Base-by-base conservation (phyloP, 2,888 invertebrate genomes). In the Pristionchus maxplancki region DNA sequence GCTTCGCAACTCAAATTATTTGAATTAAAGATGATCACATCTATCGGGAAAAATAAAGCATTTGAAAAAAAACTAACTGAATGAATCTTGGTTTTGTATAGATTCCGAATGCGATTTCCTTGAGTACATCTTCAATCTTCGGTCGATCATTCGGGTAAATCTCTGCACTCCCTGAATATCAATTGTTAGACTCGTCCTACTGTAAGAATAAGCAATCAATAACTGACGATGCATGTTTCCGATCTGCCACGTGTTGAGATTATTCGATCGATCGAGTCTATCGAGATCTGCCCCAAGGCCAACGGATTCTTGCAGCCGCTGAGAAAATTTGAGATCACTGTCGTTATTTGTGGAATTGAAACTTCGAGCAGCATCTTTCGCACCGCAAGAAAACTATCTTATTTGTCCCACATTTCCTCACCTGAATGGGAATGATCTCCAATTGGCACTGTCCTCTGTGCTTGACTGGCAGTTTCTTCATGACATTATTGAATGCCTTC, bases 401-500 rank as follows among this genome's bases (percentile, higher is more conserved):
- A 44, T 9, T 11, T 17, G n/a, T 40, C 17, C 20, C 48, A 24
- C 28, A 48, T 37, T n/a, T 71, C 6, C 50, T 44, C 53, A 87
- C 86, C 34, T 87, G 86, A 24, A 88, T 78, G 58, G 88, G 88
- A 13, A 88, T 15, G 13, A 88, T 13, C 78, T 88, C 88, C 81
- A 88, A 31, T 15, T 81, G 88, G 13, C 78, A 50, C 17, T 28
- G 84, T 44, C 44, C 71, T 50, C 71, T 85, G 24, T 40, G 50
- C 2, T 20, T 78, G 20, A 2, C 81, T 53, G 90, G 88, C 37
- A 93, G 48, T 62, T 88, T 82, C 13, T 37, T 64, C 13, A 92
- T n/a, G n/a, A 92, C 90, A 20, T 91, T 86, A 81, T 93, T 93
- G 89, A 90, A 93, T 37, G 92, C 89, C 34, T 92, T 90, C 40